Conservation (phyloP, 2,797 vertebrate genomes). For the Pelochelys cantorii region DNA sequence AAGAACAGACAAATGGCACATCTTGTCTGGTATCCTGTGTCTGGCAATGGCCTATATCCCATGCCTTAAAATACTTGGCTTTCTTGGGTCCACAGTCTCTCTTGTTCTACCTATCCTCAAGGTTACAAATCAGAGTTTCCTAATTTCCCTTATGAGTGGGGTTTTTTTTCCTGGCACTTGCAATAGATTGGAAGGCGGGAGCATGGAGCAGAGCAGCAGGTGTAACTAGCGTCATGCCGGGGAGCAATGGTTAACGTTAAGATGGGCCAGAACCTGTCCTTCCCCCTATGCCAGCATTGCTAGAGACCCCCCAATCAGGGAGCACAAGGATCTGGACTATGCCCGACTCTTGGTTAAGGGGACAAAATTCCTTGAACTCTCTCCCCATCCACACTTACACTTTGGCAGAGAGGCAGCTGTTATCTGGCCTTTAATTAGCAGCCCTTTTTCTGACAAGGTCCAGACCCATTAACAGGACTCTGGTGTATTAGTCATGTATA, state of each 20-base stretch:
- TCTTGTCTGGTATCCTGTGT: conserved; percentile 69
- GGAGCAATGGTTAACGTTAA: rapidly evolving
- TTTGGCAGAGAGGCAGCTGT: not conserved
- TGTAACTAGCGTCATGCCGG: too few species aligned
- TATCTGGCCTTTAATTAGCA: not conserved
- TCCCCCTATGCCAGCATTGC: not conserved
- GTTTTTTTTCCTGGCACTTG: not conserved
- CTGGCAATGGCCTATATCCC: conserved; percentile 66
- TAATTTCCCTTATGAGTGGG: conserved; percentile 11
- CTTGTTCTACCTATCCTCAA: conserved; percentile 47
- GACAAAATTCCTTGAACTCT: not conserved
- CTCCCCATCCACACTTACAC: not conserved
- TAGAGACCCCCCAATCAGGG: rapidly evolving
- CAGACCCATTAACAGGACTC: not conserved
- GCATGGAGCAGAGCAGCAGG: rapidly evolving
- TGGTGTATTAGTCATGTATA: not conserved
- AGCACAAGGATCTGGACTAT: rapidly evolving
- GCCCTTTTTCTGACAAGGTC: not conserved
- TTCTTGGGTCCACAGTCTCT: conserved; percentile 41
- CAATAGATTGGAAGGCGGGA: not conserved
- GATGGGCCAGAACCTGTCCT: not conserved
- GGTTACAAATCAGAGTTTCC: conserved; percentile 51
- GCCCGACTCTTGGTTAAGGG: not conserved
- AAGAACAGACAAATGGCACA: conserved; percentile 74
- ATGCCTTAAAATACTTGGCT: conserved; percentile 72